phyloP scores from a whole-genome alignment of 2,797 vertebrate genomes.

The Micrastur ruficollis region DNA sequence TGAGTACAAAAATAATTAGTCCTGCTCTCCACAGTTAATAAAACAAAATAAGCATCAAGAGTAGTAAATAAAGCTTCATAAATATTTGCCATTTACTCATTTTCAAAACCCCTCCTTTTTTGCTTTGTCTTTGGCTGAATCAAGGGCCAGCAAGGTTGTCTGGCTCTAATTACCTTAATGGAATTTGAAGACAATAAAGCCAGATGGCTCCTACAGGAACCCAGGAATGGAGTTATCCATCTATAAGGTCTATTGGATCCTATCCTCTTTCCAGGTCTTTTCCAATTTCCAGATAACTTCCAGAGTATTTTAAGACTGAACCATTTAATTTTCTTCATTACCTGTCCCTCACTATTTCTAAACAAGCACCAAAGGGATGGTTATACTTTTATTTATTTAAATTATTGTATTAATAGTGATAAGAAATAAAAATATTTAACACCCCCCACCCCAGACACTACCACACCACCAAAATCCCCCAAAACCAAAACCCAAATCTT shows the following conservation, averaged over 20 bases:
- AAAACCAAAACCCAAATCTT: neutral
- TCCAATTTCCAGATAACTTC: neutral
- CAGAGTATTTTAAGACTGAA: neutral
- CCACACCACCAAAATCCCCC: neutral
- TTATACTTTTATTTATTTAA: neutral
- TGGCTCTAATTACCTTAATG: neutral
- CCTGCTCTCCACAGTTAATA: neutral
- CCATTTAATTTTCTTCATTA: neutral
- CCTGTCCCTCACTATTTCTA: neutral
- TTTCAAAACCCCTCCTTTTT: neutral
- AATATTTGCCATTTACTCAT: neutral
- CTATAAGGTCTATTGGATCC: neutral
- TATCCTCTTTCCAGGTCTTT: neutral
- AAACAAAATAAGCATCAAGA: neutral
- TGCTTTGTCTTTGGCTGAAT: neutral
- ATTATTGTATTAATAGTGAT: neutral
- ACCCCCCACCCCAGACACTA: rapidly evolving
- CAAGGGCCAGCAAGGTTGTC: neutral
- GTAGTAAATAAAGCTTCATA: neutral
- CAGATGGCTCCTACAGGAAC: neutral
- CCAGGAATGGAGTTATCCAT: neutral
- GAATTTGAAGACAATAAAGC: neutral
- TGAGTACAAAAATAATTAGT: neutral
- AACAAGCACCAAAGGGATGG: rapidly evolving
- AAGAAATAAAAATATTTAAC: neutral